Conservation (phyloP, 2,113 vertebrate genomes). For the Pollimyrus isidori region DNA sequence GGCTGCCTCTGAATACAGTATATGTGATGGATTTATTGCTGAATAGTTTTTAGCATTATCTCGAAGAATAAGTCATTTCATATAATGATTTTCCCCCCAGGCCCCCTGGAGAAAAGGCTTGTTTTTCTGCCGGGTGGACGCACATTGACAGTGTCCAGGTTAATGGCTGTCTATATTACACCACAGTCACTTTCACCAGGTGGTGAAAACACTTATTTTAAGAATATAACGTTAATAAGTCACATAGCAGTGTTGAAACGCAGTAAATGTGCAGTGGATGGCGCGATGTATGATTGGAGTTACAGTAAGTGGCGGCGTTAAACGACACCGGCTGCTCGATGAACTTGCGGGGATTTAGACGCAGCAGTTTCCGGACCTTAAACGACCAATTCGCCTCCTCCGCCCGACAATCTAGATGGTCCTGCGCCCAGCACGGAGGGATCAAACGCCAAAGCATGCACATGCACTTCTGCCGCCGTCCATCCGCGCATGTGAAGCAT, state of each 20-base stretch:
- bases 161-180: slow-evolving; percentile 40
- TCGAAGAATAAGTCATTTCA: not conserved
- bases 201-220: not conserved
- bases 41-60: not conserved
- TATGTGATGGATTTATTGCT: not conserved
- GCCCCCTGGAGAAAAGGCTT: slow-evolving; percentile 22
- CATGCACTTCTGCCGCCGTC: not conserved
- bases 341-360: not conserved
- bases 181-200: not conserved
- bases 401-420: not conserved
- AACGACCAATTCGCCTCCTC: not conserved
- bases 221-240: not conserved
- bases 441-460: not conserved
- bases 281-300: not conserved
- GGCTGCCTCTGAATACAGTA: not conserved
- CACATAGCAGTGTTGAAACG: not conserved
- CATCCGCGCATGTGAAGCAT: not conserved
- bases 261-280: not conserved
- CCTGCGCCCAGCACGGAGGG: not conserved
- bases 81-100: slow-evolving; percentile 20
- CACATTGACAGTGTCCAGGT: slow-evolving; percentile 48
- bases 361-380: not conserved
- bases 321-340: not conserved
- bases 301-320: not conserved
- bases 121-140: slow-evolving; percentile 39